Evolutionary conservation across 2,797 vertebrate genomes (phyloP).

Genomic region (Scomberomorus guttatus): DNA sequence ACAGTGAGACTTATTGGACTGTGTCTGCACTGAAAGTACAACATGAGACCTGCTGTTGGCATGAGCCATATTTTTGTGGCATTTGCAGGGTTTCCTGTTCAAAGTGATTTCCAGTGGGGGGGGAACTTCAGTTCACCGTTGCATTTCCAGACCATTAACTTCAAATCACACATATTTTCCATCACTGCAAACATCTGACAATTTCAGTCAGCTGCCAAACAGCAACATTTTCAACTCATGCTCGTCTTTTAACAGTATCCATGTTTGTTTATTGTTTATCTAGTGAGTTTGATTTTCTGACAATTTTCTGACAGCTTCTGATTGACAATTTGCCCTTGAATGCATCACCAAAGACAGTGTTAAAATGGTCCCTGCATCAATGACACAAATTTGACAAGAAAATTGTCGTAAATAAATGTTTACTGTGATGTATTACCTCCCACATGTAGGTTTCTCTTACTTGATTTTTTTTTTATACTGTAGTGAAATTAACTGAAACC

Average conservation of each 20-base stretch:
- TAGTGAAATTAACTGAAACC: constrained; percentile 16
- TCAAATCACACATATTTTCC: constrained; percentile 29
- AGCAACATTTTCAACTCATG: neutral
- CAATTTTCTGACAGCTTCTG: constrained; percentile 28
- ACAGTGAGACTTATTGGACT: constrained; percentile 28
- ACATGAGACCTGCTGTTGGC: neutral
- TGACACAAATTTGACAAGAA: constrained; percentile 46
- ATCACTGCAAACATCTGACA: constrained; percentile 14
- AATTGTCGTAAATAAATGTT: constrained; percentile 31
- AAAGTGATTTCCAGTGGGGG: constrained; percentile 13
- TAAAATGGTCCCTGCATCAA: constrained; percentile 18
- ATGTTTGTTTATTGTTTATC: constrained; percentile 10
- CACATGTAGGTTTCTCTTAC: neutral
- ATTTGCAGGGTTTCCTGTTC: constrained; percentile 17
- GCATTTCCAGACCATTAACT: constrained; percentile 19
- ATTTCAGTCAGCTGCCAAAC: neutral
- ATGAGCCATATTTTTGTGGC: constrained; percentile 7
- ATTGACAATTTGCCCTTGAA: constrained; percentile 43
- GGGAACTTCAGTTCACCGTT: constrained; percentile 18
- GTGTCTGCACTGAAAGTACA: constrained; percentile 9
- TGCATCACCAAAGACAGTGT: constrained; percentile 14
- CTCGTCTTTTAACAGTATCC: neutral
- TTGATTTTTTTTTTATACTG: neutral
- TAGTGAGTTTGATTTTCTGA: constrained; percentile 25
- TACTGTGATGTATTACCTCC: constrained; percentile 31